phyloP scores from a whole-genome alignment of 2,113 vertebrate species.

The Aphyosemion australe region DNA sequence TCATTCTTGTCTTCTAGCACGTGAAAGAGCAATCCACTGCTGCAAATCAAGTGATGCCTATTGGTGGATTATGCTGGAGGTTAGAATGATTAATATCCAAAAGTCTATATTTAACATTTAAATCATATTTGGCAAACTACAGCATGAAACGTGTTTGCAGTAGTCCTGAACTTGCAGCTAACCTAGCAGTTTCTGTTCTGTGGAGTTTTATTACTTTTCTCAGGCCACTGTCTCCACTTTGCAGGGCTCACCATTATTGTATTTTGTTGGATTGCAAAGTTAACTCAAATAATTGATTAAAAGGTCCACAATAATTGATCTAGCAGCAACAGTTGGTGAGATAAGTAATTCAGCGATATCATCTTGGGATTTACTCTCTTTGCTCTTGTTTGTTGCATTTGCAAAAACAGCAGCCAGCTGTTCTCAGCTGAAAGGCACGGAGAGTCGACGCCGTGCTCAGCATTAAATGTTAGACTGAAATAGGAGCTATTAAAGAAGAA shows the following conservation, averaged over 20 bases:
- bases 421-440: neutral
- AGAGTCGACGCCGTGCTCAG: neutral
- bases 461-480: slow-evolving; percentile 1
- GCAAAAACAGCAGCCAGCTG: neutral
- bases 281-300: neutral
- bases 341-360: neutral
- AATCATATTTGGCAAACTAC: too few species aligned
- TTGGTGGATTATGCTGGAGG: neutral
- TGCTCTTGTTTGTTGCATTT: neutral
- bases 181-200: neutral
- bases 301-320: neutral
- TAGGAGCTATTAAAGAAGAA: neutral
- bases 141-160: neutral
- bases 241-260: neutral
- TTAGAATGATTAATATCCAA: neutral
- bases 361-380: neutral
- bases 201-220: neutral
- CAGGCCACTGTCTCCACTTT: neutral
- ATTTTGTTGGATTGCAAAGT: neutral
- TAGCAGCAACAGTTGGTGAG: neutral
- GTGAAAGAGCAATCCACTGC: slow-evolving; percentile 20
- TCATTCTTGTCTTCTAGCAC: neutral
- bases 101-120: too few species aligned
- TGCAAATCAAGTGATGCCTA: slow-evolving; percentile 2
- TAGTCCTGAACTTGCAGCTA: neutral